Evolutionary conservation across 2,113 vertebrate genomes (phyloP), one percentile per base, ranked within the genome.

Genomic region (Gallinago media): DNA sequence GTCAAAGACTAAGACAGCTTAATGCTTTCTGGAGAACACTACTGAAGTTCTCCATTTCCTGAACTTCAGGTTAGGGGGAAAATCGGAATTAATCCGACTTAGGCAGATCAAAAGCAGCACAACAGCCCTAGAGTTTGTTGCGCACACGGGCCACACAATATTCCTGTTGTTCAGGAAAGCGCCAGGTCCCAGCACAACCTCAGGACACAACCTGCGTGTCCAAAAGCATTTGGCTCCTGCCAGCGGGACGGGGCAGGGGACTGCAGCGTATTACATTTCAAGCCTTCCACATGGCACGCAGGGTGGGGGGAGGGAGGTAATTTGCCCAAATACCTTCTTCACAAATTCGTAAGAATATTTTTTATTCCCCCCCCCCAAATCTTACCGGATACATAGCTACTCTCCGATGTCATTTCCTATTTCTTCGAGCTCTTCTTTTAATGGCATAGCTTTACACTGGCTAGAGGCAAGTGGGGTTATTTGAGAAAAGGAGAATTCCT

Each of bases 31-130:
- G 81, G 40, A 75, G 89, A 95, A 62, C 36, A 32, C 46, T 29
- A 40, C 77, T 34, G 36, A 95, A 91, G 72, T 70, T 94, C 78
- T 79, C 81, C 22, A 66, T 80, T 96, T 95, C 94, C 94, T 95
- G 87, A 95, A 90, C 77, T 95, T 94, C 94, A 93, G 94, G 92
- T 96, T 89, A 79, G 71, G 34, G 68, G 50, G 55, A 90, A 90
- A 92, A 85, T n/a, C 1, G 2, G 71, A 85, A 85, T 90, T 78
- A 88, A 87, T 87, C 47, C 19, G 31, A 75, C 73, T 91, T 40
- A 49, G 0, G 1, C 65, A 89, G 91, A 81, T 65, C 61, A 92
- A 78, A 89, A 85, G 93, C 59, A 66, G 59, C 59, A 63, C 56
- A 63, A 44, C 73, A 92, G 73, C 74, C 49, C 67, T 0, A 12